Conservation (phyloP, 2,888 invertebrate genomes). For the Cephonodes hylas region DNA sequence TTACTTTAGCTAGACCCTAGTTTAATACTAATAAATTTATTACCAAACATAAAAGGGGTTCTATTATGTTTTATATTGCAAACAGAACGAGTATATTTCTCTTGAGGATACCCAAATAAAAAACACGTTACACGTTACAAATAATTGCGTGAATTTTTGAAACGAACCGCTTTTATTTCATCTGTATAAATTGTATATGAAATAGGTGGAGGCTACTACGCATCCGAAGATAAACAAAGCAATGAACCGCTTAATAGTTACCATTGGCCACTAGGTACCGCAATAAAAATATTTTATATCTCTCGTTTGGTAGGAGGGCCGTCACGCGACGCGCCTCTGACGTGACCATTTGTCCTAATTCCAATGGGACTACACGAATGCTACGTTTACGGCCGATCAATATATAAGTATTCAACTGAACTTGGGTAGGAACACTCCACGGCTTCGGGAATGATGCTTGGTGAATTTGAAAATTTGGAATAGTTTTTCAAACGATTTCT, state of each 20-base stretch:
- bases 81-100: no score
- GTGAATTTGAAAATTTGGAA: neutral
- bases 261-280: constrained; percentile 56
- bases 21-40: no score
- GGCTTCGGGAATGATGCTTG: constrained; percentile 28
- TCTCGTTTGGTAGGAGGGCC: constrained; percentile 40
- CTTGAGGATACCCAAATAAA: no score
- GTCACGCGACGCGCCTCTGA: constrained; percentile 55
- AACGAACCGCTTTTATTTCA: neutral
- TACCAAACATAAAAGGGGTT: no score
- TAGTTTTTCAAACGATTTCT: neutral
- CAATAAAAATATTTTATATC: constrained; percentile 70
- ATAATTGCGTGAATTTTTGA: neutral
- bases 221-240: constrained; percentile 53
- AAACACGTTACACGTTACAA: no score
- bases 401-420: constrained; percentile 45
- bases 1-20: no score
- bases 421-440: constrained; percentile 44
- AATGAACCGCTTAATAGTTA: constrained; percentile 54
- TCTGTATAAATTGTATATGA: neutral
- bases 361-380: constrained; percentile 30
- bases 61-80: no score
- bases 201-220: constrained; percentile 18
- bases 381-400: constrained; percentile 35
- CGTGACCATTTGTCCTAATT: constrained; percentile 61